Conservation (phyloP, 2,888 invertebrate genomes). For the Pristionchus japonicus region DNA sequence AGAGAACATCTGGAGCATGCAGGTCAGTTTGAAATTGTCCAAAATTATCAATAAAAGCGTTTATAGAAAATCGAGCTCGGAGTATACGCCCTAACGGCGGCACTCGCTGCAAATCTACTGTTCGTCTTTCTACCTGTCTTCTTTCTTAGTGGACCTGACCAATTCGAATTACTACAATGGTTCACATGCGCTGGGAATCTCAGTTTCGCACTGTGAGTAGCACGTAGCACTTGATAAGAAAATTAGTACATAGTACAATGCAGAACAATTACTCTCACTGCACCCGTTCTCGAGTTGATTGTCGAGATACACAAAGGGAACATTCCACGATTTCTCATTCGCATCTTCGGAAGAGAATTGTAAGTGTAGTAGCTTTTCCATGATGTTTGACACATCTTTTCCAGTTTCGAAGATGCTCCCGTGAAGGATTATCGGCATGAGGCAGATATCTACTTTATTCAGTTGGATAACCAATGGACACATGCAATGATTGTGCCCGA, state of each 20-base stretch:
- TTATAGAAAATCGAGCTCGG: slow-evolving; percentile 15
- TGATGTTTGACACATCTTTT: neutral
- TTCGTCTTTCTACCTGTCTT: neutral
- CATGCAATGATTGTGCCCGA: neutral
- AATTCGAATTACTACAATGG: neutral
- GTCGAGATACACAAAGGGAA: neutral
- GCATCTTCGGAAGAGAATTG: neutral
- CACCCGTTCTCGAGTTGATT: neutral
- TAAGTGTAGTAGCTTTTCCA: neutral
- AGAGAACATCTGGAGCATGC: slow-evolving; percentile 27
- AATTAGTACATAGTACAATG: neutral
- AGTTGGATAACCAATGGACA: neutral
- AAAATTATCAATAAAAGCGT: neutral
- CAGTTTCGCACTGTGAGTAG: neutral
- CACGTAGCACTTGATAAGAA: neutral
- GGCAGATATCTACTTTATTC: neutral
- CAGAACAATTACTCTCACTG: neutral
- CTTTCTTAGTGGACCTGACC: neutral
- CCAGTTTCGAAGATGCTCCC: neutral
- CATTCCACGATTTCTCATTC: neutral
- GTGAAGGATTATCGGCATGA: neutral
- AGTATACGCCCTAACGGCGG: neutral
- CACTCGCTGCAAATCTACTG: neutral
- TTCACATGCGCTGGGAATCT: slow-evolving; percentile 18
- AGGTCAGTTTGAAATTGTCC: neutral